phyloP scores from a whole-genome alignment of 2,888 invertebrate species.

The Polyommatus iphigenia region DNA sequence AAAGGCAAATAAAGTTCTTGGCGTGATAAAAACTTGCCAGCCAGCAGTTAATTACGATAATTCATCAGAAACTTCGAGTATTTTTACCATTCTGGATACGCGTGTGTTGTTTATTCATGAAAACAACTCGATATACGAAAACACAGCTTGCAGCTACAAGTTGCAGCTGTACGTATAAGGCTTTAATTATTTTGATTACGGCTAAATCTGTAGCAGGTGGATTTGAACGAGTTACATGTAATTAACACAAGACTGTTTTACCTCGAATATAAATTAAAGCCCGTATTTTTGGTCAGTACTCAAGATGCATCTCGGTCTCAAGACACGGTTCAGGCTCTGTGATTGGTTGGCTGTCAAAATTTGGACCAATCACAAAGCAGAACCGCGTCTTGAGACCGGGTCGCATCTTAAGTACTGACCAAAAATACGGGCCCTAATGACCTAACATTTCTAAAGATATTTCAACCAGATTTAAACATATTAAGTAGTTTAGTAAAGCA shows the following conservation, averaged over 20 bases:
- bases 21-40: background rate
- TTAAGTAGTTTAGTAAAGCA: background rate
- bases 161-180: background rate
- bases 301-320: no score
- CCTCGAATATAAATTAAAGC: background rate
- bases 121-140: background rate
- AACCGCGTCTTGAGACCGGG: no score
- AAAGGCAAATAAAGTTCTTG: background rate
- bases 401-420: no score
- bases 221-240: conserved; percentile 1
- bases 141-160: background rate
- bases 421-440: no score
- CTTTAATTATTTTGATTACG: conserved; percentile 23
- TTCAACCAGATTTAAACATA: background rate
- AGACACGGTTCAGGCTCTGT: no score
- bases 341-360: no score
- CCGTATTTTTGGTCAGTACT: no score
- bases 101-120: conserved; percentile 1
- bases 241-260: background rate
- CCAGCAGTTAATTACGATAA: background rate
- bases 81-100: conserved; percentile 1
- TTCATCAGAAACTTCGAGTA: background rate
- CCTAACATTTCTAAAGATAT: background rate
- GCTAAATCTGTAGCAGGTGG: background rate
- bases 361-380: no score